These are phyloP conservation scores for Cochlearius cochlearius DNA, from an alignment of 2,113 vertebrate species.

Conservation along the genomic window DNA sequence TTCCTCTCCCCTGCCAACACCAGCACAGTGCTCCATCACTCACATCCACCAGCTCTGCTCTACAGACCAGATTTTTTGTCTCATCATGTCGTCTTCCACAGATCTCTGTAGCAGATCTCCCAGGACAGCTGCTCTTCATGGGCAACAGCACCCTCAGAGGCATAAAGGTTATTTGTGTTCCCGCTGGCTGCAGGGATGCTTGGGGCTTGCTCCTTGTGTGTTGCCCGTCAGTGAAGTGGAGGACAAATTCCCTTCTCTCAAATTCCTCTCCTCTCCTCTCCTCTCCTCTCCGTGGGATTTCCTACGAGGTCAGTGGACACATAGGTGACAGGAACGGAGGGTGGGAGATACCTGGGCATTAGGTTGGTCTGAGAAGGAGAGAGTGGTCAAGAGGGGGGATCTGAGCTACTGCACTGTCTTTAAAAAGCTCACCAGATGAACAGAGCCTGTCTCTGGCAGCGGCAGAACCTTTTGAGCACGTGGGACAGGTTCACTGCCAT, in stretches of 20 bases:
- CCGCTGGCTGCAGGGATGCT: background rate
- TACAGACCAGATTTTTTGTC: background rate
- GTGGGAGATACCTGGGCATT: background rate
- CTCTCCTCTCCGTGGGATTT: background rate
- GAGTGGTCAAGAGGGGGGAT: background rate
- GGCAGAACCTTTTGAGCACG: background rate
- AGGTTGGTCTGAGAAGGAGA: background rate
- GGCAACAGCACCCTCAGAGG: background rate
- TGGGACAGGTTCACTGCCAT: background rate
- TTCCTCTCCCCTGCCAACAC: background rate
- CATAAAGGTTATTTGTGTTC: background rate
- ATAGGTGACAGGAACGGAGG: background rate
- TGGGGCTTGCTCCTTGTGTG: background rate
- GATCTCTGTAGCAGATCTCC: background rate
- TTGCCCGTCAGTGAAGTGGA: background rate
- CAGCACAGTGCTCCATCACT: background rate
- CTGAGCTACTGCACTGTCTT: background rate
- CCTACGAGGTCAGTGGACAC: background rate
- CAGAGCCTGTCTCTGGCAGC: background rate
- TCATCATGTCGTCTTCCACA: background rate
- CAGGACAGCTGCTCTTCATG: background rate
- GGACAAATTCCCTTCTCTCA: background rate
- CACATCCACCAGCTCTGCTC: background rate
- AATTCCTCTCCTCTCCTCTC: background rate
- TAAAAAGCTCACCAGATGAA: background rate